Percentiles rank a stretch among this genome's conserved stretches.
phyloP scores from a whole-genome alignment of 2,797 vertebrate species.

The Potorous gilbertii region DNA sequence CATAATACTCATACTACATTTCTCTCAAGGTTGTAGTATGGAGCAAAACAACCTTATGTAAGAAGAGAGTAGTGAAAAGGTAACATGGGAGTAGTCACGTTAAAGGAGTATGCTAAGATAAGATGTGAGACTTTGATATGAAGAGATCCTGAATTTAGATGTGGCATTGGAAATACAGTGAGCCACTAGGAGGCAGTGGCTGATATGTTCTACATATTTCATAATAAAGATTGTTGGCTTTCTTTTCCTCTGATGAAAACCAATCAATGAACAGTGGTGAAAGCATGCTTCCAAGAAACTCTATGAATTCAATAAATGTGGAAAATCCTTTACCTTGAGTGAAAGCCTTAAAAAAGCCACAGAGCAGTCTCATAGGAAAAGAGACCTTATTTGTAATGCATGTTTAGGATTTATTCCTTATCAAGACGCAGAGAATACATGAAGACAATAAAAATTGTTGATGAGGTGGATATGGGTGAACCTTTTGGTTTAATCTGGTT shows the following conservation, averaged over 20 bases:
- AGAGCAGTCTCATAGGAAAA: not conserved
- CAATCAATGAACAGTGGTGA: not conserved
- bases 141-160: not conserved
- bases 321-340: not conserved
- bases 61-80: not conserved
- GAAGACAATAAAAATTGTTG: no score
- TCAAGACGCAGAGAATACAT: not conserved
- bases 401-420: not conserved
- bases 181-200: not conserved
- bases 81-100: not conserved
- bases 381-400: not conserved
- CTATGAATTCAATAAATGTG: fast-evolving
- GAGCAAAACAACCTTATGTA: not conserved
- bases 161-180: not conserved
- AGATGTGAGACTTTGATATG: not conserved
- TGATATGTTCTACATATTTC: not conserved
- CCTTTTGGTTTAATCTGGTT: not conserved
- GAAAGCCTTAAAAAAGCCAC: not conserved
- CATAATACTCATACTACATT: not conserved
- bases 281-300: not conserved
- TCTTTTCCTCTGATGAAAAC: not conserved
- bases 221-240: not conserved
- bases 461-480: not conserved
- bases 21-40: not conserved
- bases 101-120: not conserved